These are phyloP conservation scores for Heteractis magnifica DNA, from an alignment of 92 coral and sea anemone species.

Conservation along the genomic window DNA sequence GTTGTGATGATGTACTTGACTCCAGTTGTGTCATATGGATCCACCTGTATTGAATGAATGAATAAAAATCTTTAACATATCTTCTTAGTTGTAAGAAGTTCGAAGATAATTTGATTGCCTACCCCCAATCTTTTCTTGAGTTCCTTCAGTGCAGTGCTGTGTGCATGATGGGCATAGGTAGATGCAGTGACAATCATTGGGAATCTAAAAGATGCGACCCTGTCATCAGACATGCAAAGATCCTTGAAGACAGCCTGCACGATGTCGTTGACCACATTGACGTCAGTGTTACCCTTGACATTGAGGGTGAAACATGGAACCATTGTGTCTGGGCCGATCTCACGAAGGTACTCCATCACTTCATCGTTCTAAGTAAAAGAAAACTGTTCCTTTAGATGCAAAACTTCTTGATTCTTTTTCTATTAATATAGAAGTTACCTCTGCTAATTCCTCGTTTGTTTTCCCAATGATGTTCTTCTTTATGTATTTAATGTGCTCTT, in stretches of 20 bases:
- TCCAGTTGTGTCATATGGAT: slow-evolving; percentile 41
- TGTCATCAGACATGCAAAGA: slow-evolving; percentile 39
- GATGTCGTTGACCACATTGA: slow-evolving; percentile 40
- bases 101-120: background rate
- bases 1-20: slow-evolving; percentile 74
- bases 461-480: slow-evolving; percentile 64
- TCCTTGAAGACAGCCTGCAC: slow-evolving; percentile 48
- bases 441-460: slow-evolving; percentile 65
- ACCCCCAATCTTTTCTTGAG: slow-evolving; percentile 85
- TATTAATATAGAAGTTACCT: slow-evolving; percentile 37
- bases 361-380: slow-evolving; percentile 42
- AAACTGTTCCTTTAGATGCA: background rate
- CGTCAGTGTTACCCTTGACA: slow-evolving; percentile 49
- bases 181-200: slow-evolving; percentile 87
- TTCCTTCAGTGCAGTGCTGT: slow-evolving; percentile 60
- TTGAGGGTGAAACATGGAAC: slow-evolving; percentile 81
- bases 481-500: slow-evolving; percentile 55
- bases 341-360: slow-evolving; percentile 54
- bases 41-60: slow-evolving; percentile 18
- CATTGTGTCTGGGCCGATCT: slow-evolving; percentile 86
- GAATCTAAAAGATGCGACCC: slow-evolving; percentile 33
- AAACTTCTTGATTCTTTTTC: background rate
- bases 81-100: background rate
- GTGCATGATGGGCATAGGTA: slow-evolving; percentile 53
- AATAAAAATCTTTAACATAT: background rate